Percentiles rank a stretch among this genome's conserved stretches.
Evolutionary conservation across 2,797 vertebrate species (phyloP).

Genomic region (Sebastes itinus): DNA sequence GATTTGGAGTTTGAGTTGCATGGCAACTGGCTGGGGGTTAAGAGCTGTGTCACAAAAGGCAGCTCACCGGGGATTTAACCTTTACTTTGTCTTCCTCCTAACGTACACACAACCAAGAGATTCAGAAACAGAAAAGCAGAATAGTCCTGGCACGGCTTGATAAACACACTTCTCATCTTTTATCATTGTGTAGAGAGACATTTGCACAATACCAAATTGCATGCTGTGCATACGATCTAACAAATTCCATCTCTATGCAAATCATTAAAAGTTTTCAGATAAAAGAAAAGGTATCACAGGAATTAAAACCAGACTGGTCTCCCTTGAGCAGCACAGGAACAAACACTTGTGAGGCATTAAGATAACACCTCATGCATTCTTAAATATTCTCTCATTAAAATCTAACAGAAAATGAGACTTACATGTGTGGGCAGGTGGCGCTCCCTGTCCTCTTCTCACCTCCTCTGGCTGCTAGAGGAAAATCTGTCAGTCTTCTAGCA

Average conservation of each 20-base stretch:
- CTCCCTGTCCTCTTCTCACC: constrained; percentile 47
- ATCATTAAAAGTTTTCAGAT: not conserved
- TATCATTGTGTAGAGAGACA: not conserved
- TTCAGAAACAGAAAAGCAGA: not conserved
- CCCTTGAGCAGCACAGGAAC: not conserved
- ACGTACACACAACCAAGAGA: not conserved
- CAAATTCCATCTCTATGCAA: not conserved
- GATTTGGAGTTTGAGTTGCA: constrained; percentile 75
- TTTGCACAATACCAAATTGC: not conserved
- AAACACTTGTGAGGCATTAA: constrained; percentile 5
- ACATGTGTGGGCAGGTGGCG: constrained; percentile 32
- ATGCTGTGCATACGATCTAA: not conserved
- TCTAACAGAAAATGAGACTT: constrained; percentile 40
- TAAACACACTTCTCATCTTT: not conserved
- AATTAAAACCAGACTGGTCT: not conserved
- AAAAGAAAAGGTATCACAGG: not conserved
- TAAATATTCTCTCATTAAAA: not conserved
- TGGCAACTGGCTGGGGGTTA: constrained; percentile 75
- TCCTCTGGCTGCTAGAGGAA: constrained; percentile 18
- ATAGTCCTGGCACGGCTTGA: not conserved
- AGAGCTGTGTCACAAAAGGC: constrained; percentile 66
- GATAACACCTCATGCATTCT: not conserved
- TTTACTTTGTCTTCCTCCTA: constrained; percentile 47
- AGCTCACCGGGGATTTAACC: constrained; percentile 51
- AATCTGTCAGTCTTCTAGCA: constrained; percentile 28